phyloP scores from a whole-genome alignment of 2,888 invertebrate genomes.

The Macaria liturata region DNA sequence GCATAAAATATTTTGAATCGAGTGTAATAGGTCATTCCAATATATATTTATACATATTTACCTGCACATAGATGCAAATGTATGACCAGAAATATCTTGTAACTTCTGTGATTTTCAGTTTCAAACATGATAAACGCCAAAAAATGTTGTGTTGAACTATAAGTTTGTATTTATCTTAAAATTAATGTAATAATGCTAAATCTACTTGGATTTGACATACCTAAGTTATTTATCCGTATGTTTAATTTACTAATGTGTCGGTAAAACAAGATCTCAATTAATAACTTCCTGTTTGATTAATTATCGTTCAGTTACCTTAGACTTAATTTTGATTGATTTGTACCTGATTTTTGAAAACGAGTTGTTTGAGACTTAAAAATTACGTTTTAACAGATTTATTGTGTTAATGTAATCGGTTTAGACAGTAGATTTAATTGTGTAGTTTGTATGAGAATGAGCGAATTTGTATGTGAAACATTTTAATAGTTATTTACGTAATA shows the following conservation, averaged over 20 bases:
- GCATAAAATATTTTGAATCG: no score
- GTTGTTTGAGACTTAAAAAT: conserved; percentile 75
- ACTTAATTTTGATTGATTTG: conserved; percentile 78
- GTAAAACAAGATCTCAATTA: conserved; percentile 71
- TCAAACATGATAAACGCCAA: conserved; percentile 66
- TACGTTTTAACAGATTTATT: conserved; percentile 74
- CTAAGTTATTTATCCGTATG: conserved; percentile 4
- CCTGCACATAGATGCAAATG: no score
- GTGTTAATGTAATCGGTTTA: conserved; percentile 62
- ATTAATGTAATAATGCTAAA: not conserved
- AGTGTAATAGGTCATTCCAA: no score
- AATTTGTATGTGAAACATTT: conserved; percentile 67
- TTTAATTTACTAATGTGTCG: conserved; percentile 29
- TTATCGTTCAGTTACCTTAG: conserved; percentile 77
- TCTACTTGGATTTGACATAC: no score
- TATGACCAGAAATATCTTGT: conserved; percentile 23
- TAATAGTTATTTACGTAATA: conserved; percentile 53
- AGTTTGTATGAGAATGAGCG: conserved; percentile 69
- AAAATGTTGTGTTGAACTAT: conserved; percentile 67
- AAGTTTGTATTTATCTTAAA: conserved; percentile 51
- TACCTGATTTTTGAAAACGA: conserved; percentile 75
- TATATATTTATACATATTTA: no score
- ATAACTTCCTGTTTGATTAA: conserved; percentile 65
- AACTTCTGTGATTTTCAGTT: conserved; percentile 76
- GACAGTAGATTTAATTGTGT: conserved; percentile 55